These are phyloP conservation scores for Etheostoma cragini DNA, from an alignment of 2,113 vertebrate genomes.

Conservation along the genomic window DNA sequence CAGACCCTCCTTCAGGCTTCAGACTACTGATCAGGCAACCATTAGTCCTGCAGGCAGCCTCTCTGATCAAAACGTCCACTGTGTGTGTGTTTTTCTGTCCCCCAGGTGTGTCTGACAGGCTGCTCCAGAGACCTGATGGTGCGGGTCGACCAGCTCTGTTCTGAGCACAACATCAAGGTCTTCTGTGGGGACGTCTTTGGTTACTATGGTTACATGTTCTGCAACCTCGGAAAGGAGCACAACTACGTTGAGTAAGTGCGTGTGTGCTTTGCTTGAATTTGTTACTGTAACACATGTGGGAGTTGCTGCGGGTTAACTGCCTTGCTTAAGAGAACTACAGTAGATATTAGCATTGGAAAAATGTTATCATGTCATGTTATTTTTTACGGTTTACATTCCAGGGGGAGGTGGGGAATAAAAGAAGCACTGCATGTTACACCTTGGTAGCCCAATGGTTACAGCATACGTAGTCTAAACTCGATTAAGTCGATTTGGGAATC, in stretches of 20 bases:
- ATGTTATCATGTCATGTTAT: neutral
- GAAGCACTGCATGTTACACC: neutral
- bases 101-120: slow-evolving; percentile 92
- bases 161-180: slow-evolving; percentile 88
- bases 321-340: neutral
- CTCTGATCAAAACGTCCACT: neutral
- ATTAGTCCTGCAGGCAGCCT: neutral
- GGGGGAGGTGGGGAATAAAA: neutral
- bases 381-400: neutral
- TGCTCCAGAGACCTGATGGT: slow-evolving; percentile 91
- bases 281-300: neutral
- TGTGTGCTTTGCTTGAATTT: too few species aligned
- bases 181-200: slow-evolving; percentile 93
- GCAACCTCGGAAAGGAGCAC: slow-evolving; percentile 90
- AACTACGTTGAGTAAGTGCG: slow-evolving; percentile 92
- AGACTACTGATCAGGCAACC: neutral
- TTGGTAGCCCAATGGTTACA: too few species aligned
- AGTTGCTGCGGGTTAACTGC: neutral
- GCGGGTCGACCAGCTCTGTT: slow-evolving; percentile 90
- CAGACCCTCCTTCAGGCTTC: too few species aligned
- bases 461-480: too few species aligned
- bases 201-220: slow-evolving; percentile 95
- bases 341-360: neutral
- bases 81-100: neutral
- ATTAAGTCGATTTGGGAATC: too few species aligned